Conservation (phyloP, 2,888 invertebrate species). For the Epinotia demarniana region DNA sequence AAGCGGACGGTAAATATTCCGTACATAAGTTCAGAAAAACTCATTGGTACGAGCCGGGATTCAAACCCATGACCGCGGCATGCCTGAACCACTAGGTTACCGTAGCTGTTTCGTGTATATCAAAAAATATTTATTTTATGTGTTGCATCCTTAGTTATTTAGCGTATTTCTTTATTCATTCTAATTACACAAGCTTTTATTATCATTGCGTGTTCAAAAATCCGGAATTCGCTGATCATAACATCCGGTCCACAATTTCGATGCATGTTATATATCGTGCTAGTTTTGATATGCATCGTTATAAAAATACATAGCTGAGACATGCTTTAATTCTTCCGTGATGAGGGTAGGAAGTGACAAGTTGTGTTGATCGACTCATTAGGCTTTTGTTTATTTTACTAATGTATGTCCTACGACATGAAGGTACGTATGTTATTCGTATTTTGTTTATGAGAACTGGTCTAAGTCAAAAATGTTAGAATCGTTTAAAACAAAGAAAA, state of each 20-base stretch:
- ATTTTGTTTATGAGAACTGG: too few relatives aligned
- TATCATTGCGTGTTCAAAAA: constrained; percentile 33
- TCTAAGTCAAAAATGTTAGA: too few relatives aligned
- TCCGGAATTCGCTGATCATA: constrained; percentile 28
- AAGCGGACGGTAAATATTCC: too few relatives aligned
- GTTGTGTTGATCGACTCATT: neutral
- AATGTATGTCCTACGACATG: neutral
- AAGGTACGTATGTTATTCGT: neutral
- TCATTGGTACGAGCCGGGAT: too few relatives aligned
- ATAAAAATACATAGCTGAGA: constrained; percentile 12
- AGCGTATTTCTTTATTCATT: neutral
- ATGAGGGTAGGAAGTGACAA: neutral
- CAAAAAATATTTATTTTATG: neutral
- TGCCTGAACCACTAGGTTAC: too few relatives aligned
- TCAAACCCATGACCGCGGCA: too few relatives aligned
- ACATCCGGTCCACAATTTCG: constrained; percentile 26
- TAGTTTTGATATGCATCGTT: constrained; percentile 11
- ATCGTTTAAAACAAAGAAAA: too few relatives aligned
- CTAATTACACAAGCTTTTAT: constrained; percentile 21
- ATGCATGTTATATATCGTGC: constrained; percentile 26
- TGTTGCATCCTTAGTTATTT: constrained; percentile 4
- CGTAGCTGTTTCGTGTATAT: neutral
- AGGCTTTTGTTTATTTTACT: neutral
- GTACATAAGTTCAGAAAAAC: too few relatives aligned
- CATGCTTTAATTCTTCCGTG: constrained; percentile 1